Evolutionary conservation across 2,113 vertebrate species (phyloP), one percentile per base, ranked within the genome.

Genomic region (Myrmophylax atrothorax): DNA sequence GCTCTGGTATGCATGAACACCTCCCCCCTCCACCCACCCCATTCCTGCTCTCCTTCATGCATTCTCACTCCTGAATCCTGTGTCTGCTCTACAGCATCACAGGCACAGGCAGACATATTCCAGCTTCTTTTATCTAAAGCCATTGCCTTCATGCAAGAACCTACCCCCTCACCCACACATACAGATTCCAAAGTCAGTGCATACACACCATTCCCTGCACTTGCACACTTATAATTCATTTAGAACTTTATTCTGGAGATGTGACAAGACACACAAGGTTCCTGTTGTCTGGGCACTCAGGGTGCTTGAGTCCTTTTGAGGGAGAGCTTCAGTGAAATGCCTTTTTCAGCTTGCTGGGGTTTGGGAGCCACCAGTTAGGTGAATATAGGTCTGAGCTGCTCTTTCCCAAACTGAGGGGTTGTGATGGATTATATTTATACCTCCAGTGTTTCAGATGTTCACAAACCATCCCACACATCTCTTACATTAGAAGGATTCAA

Each of bases 381-480:
- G 33, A 88, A n/a, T 81, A 50, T 31, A 49, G 80, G 74, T 84
- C 69, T 91, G 73, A 89, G 81, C 50, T 76, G 72, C 50, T 67
- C 29, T 82, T 62, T 80, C 42, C 33, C n/a, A 18, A 62, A 59
- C 8, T 3, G 18, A 84, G 63, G 66, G 76, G 47, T 63, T 81
- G 66, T 76, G 53, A 62, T 94, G 75, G 79, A 74, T 78, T 25
- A 28, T 68, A 49, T 84, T 72, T 90, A 73, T 66, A 22, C 49
- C 46, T 92, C 37, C 37, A 49, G 49, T 58, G 18, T 80, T 87
- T 40, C 50, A 88, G 83, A 50, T 67, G 40, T 91, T 92, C 64
- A 89, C 56, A 96, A 84, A 72, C 55, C 69, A 47, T 69, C 75
- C 82, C 68, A 77, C 63, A 37, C 42, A 83, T 80, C 89, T 66